Conservation (phyloP, 2,797 vertebrate species). For the Diglossa cyanea region DNA sequence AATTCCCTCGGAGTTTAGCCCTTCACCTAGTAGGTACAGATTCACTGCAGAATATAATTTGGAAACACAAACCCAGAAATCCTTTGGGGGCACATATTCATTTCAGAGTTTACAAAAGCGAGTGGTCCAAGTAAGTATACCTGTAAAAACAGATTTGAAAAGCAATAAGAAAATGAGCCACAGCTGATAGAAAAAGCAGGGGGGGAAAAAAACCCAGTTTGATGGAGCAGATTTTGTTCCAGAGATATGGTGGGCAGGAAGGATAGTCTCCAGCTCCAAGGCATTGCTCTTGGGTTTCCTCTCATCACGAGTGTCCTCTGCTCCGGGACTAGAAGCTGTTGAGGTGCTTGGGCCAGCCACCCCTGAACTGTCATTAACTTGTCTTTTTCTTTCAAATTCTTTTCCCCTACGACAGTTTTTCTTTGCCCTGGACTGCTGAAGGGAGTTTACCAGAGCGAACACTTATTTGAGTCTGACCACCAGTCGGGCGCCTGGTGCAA, state of each 20-base stretch:
- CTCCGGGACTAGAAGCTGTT: conserved; percentile 14
- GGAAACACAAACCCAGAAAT: conserved; percentile 34
- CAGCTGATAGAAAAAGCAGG: background rate
- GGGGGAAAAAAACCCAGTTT: background rate
- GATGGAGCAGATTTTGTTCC: conserved; percentile 16
- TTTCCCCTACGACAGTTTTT: conserved; percentile 85
- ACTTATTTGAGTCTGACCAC: conserved; percentile 98
- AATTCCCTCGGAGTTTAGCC: conserved; percentile 9
- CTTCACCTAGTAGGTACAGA: conserved; percentile 51
- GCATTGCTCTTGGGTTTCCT: conserved; percentile 16
- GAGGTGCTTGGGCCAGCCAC: background rate
- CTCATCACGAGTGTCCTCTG: background rate
- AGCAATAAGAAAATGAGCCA: background rate
- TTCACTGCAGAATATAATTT: conserved; percentile 30
- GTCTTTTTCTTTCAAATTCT: conserved; percentile 52
- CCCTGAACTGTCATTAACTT: background rate
- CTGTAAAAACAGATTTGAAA: conserved; percentile 24
- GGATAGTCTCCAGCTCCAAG: background rate
- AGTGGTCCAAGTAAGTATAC: conserved; percentile 53
- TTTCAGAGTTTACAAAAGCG: conserved; percentile 50
- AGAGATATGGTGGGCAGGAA: background rate
- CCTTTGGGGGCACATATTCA: conserved; percentile 24
- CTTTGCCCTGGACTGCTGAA: conserved; percentile 96
- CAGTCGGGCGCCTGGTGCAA: conserved; percentile 99
- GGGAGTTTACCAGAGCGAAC: conserved; percentile 97